Base-by-base conservation (phyloP, 2,888 invertebrate genomes). In the Caenorhabditis sp. region DNA sequence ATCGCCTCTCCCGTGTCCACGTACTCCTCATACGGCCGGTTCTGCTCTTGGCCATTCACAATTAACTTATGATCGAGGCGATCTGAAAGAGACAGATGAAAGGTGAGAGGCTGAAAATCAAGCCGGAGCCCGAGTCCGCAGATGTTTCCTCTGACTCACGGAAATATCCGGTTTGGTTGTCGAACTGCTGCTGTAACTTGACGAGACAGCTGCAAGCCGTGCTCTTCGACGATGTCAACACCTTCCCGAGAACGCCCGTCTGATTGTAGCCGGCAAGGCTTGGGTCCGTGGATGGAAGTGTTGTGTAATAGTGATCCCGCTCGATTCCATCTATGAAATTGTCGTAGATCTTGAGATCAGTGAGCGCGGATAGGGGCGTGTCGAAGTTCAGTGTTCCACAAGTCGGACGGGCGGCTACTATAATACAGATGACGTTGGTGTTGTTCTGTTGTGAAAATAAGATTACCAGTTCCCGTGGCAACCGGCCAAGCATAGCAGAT, bases 1-100 rank as follows among this genome's bases (percentile, higher is more conserved):
- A 87, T 35, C 4, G 53, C 64, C 51, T 88, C 88, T 28, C 80
- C 76, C 1, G 83, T 82, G 13, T 84, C 64, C 11, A 53, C 64
- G 68, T 88, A 88, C 32, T 84, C 78, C 44, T 87, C 84, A 26
- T 79, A 79, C 2, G 83, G 78, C 3, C 83, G 65, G 58, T 86
- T 84, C 4, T 56, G 55, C 32, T 87, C 87, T 15, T 58, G 62
- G 8, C 77, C 72, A 35, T 79, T 82, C 3, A 72, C 62, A 20
- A 85, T 78, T n/a, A 88, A 53, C 53, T 86, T 87, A 40, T 88
- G 88, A 62, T 88, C 88, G 3, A 82, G 47, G n/a, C 85, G 77
- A 37, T 74, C 88, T 88, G 72, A 77, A 84, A 61, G 11, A 13
- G 37, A 6, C 22, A 44, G 15, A 32, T 9, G 32, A 32, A 32